Conservation (phyloP, 1,140 invertebrate species). For the Metopolophium dirhodum region DNA sequence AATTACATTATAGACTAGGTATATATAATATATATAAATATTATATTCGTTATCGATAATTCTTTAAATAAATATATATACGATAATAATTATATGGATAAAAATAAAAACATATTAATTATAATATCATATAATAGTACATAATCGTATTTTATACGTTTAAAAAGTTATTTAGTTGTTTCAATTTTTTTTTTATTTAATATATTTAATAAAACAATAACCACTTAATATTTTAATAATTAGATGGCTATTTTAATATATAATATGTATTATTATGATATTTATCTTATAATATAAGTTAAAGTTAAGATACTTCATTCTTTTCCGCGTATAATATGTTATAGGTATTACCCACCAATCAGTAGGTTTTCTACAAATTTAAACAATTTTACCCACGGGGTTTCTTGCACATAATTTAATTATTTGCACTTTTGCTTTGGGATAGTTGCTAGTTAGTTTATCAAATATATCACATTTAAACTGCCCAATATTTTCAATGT, state of each 20-base stretch:
- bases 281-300: background rate
- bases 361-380: background rate
- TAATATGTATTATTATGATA: background rate
- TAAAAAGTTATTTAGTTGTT: constrained; percentile 22
- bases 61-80: constrained; percentile 37
- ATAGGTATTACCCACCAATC: background rate
- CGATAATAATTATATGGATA: constrained; percentile 28
- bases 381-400: background rate
- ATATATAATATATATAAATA: constrained; percentile 25
- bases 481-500: constrained; percentile 39
- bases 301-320: background rate
- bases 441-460: constrained; percentile 34
- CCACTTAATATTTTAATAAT: constrained; percentile 28
- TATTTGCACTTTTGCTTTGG: constrained; percentile 40
- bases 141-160: background rate
- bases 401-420: constrained; percentile 16
- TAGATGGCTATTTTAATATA: constrained; percentile 28
- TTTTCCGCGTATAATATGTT: background rate
- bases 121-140: background rate
- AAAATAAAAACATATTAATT: constrained; percentile 47
- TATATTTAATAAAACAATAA: constrained; percentile 36
- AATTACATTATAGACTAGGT: constrained; percentile 55
- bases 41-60: constrained; percentile 33
- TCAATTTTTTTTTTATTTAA: background rate
- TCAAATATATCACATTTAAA: constrained; percentile 45